Evolutionary conservation across 2,797 vertebrate genomes (phyloP), one percentile per base, ranked within the genome.

Genomic region (Enteromius viviparus): DNA sequence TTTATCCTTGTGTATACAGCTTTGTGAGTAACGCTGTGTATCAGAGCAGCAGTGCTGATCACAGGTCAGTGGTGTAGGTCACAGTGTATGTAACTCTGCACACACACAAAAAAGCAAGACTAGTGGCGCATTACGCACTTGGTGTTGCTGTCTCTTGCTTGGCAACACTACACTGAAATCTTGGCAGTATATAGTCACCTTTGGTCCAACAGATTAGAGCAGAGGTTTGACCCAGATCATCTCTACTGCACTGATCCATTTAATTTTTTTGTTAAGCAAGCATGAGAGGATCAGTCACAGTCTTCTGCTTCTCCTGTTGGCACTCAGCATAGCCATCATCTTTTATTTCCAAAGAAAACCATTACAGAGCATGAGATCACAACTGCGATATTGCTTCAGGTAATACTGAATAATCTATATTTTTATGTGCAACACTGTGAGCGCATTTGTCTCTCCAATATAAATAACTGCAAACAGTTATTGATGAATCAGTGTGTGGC

Each of bases 201-300:
- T 79, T 14, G n/a, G 11, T 34, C 53, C 23, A 76, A 55, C 45
- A 76, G 70, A 82, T 66, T 55, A 76, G 11, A 58, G 47, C 47
- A 42, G 23, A 82, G 23, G 71, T 75, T 75, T 82, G 70, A 81
- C 69, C 40, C 42, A 49, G 42, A 60, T 74, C 42, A 32, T 37
- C 68, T 71, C 68, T n/a, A 58, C 40, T 17, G 53, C 69, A 72
- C 79, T 81, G 53, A 82, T 75, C 58, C 64, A 66, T 76, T 42
- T 64, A 1, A 68, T 76, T 58, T 53, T 12, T 45, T 32, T 82
- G 72, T 82, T 76, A 82, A 76, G 76, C 23, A 40, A 82, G 72
- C 81, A 76, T 42, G 49, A 82, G 7, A 51, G 58, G 69, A 81
- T 81, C 80, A 74, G 80, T 74, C 29, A 60, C 42, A 51, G 69